Conservation (phyloP, 2,797 vertebrate genomes). For the Fistularia commersonii region DNA sequence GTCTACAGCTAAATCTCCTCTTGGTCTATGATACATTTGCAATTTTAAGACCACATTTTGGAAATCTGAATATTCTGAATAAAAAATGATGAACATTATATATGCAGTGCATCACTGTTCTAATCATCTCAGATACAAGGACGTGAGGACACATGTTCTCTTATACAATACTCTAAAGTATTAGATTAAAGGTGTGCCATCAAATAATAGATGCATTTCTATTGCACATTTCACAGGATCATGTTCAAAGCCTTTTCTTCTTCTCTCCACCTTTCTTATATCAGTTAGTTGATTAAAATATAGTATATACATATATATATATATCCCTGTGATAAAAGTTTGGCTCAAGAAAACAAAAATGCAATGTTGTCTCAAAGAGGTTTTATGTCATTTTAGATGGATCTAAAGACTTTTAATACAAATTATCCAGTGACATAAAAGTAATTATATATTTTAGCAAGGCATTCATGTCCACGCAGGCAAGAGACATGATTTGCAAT, state of each 20-base stretch:
- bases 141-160: background rate
- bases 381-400: constrained; percentile 30
- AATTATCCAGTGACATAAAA: background rate
- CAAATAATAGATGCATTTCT: constrained; percentile 23
- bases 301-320: constrained; percentile 18
- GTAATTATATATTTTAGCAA: background rate
- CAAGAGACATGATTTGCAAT: too few species aligned
- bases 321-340: constrained; percentile 21
- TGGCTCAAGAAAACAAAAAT: constrained; percentile 10
- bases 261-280: constrained; percentile 25
- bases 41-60: background rate
- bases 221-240: constrained; percentile 28
- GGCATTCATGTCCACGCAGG: background rate
- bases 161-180: constrained; percentile 21
- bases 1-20: background rate
- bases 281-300: constrained; percentile 43
- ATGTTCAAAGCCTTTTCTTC: constrained; percentile 13
- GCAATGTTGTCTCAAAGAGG: constrained; percentile 23
- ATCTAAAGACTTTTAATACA: background rate
- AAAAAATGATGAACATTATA: constrained; percentile 3
- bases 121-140: constrained; percentile 26
- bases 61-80: background rate
- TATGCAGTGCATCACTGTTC: constrained; percentile 15
- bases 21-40: background rate
- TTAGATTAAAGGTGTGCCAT: constrained; percentile 33